Evolutionary conservation across 2,113 vertebrate genomes (phyloP), one percentile per base, ranked within the genome.

Genomic region (Carettochelys insculpta): DNA sequence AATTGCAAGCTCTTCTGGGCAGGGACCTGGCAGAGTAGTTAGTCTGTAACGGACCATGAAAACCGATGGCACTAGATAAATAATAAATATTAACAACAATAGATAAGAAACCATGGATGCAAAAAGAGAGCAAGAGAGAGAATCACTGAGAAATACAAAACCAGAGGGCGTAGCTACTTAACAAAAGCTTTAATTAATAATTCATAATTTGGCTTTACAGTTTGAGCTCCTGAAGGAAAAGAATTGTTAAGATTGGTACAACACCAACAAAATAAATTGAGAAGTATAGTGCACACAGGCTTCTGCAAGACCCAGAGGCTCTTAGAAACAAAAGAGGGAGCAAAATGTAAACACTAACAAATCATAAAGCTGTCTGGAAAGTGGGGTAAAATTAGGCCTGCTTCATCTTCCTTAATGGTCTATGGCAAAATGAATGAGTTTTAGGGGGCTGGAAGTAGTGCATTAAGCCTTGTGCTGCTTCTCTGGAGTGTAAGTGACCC

Each of bases 41-140:
- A 11, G 29, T 89, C 85, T 80, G 53, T 89, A 58, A 82, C 85
- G 83, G 83, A 78, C 27, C 41, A 80, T 77, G 81, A 91, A 88
- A 92, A 43, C 61, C 87, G 83, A 24, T 77, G 85, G 89, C 48
- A 19, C 83, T 54, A 79, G 38, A 58, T 94, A 96, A 95, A 95
- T 95, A 94, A 96, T 95, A 90, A 88, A 94, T 80, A 81, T 73
- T 91, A 85, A 87, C 94, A 96, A 94, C 92, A 96, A 94, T 92
- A 20, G 75, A 86, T 93, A 83, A 93, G 85, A 87, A 91, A 84
- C 77, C 4, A 3, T 50, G 34, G n/a, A 84, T 90, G 77, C 84
- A 76, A 82, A 86, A 93, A 92, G 75, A 79, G 27, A 89, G 38
- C 17, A 82, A 82, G 24, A 83, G 91, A 20, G 75, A n/a, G 58